Conservation (phyloP, 2,888 invertebrate species). For the Azorinus chamasolen region DNA sequence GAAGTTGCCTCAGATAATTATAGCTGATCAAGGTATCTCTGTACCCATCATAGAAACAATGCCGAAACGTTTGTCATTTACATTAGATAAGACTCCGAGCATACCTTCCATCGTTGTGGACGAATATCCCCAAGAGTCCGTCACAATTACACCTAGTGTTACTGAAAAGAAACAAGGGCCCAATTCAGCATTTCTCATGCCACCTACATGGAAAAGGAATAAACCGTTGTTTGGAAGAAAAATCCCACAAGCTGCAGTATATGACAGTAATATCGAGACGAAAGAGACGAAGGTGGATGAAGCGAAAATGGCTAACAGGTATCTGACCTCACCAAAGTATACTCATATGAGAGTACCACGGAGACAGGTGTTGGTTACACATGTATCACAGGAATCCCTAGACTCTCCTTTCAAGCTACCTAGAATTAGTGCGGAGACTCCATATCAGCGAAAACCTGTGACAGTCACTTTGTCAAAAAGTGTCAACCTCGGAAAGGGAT, state of each 20-base stretch:
- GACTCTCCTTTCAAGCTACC: slow-evolving; percentile 47
- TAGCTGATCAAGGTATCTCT: background rate
- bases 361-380: slow-evolving; percentile 5
- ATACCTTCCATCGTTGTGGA: no score
- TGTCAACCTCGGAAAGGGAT: slow-evolving; percentile 14
- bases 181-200: no score
- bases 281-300: no score
- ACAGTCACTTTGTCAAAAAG: slow-evolving; percentile 38
- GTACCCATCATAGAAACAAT: slow-evolving; percentile 1
- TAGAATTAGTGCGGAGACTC: slow-evolving; percentile 2
- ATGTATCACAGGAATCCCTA: slow-evolving; percentile 53
- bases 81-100: no score
- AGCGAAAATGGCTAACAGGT: background rate
- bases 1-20: slow-evolving; percentile 7
- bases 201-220: no score
- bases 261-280: no score
- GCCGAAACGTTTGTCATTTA: background rate
- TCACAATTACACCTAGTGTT: no score
- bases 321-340: slow-evolving; percentile 51
- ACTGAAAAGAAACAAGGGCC: no score
- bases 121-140: no score
- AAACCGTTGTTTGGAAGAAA: no score
- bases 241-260: no score
- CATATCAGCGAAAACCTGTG: slow-evolving; percentile 28
- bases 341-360: slow-evolving; percentile 59